A percentile compares a stretch with the other conserved stretches of the same genome.
phyloP scores from a whole-genome alignment of 2,888 invertebrate species.

The Aethes cnicana region DNA sequence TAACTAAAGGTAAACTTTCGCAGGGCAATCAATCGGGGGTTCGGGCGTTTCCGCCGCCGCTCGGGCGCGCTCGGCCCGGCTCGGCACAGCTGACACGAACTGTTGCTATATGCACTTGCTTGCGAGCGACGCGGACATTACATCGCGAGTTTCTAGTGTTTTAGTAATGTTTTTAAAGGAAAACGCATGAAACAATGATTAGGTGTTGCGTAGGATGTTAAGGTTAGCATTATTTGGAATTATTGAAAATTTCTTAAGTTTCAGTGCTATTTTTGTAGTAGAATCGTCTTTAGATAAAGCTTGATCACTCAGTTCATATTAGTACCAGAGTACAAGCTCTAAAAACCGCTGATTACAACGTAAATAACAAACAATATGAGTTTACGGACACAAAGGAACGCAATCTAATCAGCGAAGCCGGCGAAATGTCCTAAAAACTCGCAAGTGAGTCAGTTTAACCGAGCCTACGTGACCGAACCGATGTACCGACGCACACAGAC shows the following conservation, averaged over 20 bases:
- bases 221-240: no score
- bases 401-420: conserved; percentile 30
- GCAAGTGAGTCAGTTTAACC: conserved; percentile 49
- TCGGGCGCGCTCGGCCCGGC: conserved; percentile 50
- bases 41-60: conserved; percentile 46
- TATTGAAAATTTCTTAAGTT: no score
- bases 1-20: conserved; percentile 20
- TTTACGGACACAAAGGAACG: conserved; percentile 40
- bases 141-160: no score
- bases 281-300: no score
- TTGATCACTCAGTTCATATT: no score
- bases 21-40: conserved; percentile 37
- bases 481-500: conserved; percentile 64
- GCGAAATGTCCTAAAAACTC: conserved; percentile 59
- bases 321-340: background rate
- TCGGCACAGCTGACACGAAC: conserved; percentile 67
- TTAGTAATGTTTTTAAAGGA: no score
- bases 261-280: no score
- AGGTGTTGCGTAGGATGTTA: no score
- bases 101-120: conserved; percentile 75
- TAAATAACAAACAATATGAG: conserved; percentile 46
- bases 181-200: no score
- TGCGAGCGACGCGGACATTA: conserved; percentile 54
- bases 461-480: conserved; percentile 79
- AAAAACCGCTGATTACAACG: background rate